Conservation (phyloP, 2,113 vertebrate species). For the Crotalus tigris region DNA sequence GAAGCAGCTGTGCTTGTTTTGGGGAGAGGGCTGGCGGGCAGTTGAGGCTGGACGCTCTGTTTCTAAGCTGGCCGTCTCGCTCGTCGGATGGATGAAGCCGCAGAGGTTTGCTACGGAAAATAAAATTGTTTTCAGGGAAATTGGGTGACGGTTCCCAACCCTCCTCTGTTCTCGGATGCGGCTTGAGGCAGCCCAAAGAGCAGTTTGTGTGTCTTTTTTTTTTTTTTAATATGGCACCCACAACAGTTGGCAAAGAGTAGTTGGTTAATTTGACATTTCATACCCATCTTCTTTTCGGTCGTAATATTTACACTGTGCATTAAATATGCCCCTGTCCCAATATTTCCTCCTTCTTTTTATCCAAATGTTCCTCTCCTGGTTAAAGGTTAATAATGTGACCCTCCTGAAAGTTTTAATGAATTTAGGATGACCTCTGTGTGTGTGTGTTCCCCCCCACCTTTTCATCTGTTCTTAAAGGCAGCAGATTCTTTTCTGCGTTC, state of each 20-base stretch:
- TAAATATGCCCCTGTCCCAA: background rate
- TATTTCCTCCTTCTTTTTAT: fast-evolving
- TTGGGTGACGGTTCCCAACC: background rate
- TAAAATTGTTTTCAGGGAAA: background rate
- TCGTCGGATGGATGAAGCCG: slow-evolving; percentile 10
- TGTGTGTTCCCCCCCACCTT: background rate
- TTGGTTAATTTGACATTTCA: background rate
- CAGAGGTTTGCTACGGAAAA: background rate
- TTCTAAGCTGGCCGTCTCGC: background rate
- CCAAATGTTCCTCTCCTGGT: background rate
- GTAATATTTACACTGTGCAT: background rate
- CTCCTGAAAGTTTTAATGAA: slow-evolving; percentile 2
- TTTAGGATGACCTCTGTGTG: background rate
- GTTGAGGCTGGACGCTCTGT: background rate
- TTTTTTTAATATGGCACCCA: slow-evolving; percentile 46
- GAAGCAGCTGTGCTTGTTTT: background rate
- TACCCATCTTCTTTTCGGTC: background rate
- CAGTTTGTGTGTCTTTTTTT: slow-evolving; percentile 12
- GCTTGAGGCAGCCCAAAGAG: background rate
- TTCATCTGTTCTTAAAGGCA: slow-evolving; percentile 36
- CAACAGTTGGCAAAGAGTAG: background rate
- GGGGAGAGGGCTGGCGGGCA: no score
- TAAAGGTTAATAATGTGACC: background rate
- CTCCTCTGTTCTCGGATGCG: background rate
- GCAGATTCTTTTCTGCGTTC: slow-evolving; percentile 7